These are phyloP conservation scores for Zeugodacus cucurbitae DNA, from an alignment of 1,140 invertebrate genomes.

Conservation along the genomic window DNA sequence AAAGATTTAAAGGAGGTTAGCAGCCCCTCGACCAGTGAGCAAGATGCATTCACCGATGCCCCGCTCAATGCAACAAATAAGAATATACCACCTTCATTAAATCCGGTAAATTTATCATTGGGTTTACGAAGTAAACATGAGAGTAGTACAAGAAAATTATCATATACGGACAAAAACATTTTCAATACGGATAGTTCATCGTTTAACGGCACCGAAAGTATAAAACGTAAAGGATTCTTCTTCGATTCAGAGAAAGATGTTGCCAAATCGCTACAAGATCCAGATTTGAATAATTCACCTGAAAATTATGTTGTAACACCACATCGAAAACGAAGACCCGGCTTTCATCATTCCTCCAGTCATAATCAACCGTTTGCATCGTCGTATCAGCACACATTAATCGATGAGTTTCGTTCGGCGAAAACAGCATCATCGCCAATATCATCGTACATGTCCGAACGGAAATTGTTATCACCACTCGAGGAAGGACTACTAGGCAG, in stretches of 20 bases:
- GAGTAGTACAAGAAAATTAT: conserved; percentile 44
- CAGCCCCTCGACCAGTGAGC: neutral
- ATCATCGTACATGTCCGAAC: conserved; percentile 57
- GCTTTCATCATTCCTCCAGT: conserved; percentile 85
- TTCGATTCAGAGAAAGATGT: conserved; percentile 72
- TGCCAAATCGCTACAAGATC: conserved; percentile 72
- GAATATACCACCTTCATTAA: conserved; percentile 56
- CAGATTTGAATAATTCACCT: conserved; percentile 74
- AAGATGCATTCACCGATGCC: conserved; percentile 8
- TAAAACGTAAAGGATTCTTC: conserved; percentile 75
- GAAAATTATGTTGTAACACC: conserved; percentile 85
- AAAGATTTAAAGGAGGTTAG: conserved; percentile 14
- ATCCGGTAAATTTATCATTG: conserved; percentile 82
- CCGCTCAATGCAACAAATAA: conserved; percentile 17
- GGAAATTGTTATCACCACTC: conserved; percentile 56
- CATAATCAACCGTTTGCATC: conserved; percentile 85
- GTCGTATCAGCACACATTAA: conserved; percentile 77
- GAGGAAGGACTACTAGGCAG: conserved; percentile 50
- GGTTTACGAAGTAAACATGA: conserved; percentile 67
- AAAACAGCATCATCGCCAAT: conserved; percentile 62
- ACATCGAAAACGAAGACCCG: conserved; percentile 82
- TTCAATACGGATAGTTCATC: conserved; percentile 52
- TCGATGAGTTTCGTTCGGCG: conserved; percentile 71
- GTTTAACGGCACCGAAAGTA: conserved; percentile 63
- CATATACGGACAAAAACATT: conserved; percentile 42